Percentiles rank a stretch among this genome's conserved stretches.
These are phyloP conservation scores for Ptychadena robeensis DNA, from an alignment of 2,797 vertebrate species.

Conservation along the genomic window DNA sequence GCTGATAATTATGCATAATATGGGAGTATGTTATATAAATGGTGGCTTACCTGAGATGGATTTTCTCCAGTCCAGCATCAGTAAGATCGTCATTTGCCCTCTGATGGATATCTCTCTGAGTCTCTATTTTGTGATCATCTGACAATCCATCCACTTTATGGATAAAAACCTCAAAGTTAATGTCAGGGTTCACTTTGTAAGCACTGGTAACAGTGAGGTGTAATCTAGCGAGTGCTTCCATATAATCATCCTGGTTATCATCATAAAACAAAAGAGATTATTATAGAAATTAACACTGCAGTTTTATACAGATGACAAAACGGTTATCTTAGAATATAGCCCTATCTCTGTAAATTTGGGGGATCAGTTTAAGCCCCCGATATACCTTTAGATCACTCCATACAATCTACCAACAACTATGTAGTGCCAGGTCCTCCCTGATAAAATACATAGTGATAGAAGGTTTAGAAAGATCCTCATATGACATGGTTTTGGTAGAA, in stretches of 20 bases:
- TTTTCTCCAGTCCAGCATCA: slow-evolving; percentile 87
- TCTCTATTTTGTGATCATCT: slow-evolving; percentile 94
- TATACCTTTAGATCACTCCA: too few relatives aligned
- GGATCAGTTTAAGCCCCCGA: neutral
- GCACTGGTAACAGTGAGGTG: slow-evolving; percentile 92
- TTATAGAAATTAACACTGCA: neutral
- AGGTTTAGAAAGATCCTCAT: too few relatives aligned
- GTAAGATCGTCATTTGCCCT: slow-evolving; percentile 89
- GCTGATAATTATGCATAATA: too few relatives aligned
- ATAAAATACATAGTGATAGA: too few relatives aligned
- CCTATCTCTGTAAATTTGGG: neutral
- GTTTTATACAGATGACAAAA: neutral
- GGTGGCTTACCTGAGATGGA: slow-evolving; percentile 89
- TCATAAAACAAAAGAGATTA: neutral
- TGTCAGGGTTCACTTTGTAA: slow-evolving; percentile 92
- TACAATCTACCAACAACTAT: too few relatives aligned
- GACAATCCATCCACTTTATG: slow-evolving; percentile 95
- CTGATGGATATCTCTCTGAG: slow-evolving; percentile 91
- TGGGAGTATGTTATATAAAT: neutral
- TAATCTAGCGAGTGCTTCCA: slow-evolving; percentile 89
- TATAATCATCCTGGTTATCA: slow-evolving; percentile 85
- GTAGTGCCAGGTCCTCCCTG: too few relatives aligned
- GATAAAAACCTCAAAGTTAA: slow-evolving; percentile 95
- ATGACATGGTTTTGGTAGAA: too few relatives aligned
- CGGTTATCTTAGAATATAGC: neutral